A percentile compares a stretch with the other conserved stretches of the same genome.
These are phyloP conservation scores for Embidobia sp. DNA, from an alignment of 2,888 invertebrate species.

Conservation along the genomic window DNA sequence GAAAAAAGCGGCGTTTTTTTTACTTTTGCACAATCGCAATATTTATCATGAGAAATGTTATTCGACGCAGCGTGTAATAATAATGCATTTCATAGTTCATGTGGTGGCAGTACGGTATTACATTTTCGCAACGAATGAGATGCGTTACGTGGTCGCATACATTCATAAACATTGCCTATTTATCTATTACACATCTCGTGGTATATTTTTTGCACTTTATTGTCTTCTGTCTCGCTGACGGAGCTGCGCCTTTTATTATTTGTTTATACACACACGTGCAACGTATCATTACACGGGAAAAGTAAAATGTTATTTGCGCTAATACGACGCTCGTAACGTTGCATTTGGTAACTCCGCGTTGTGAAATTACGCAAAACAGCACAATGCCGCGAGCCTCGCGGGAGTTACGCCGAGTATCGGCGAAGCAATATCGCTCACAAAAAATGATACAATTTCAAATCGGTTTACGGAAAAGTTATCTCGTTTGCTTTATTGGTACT, in stretches of 20 bases:
- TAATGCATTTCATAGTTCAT: conserved; percentile 41
- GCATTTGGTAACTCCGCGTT: conserved; percentile 44
- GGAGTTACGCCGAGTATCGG: conserved; percentile 25
- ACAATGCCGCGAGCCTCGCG: conserved; percentile 18
- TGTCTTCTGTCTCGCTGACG: conserved; percentile 23
- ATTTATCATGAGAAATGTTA: conserved; percentile 33
- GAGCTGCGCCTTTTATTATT: conserved; percentile 53
- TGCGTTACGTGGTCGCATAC: conserved; percentile 35
- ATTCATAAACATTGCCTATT: conserved; percentile 48
- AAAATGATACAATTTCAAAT: too few relatives aligned
- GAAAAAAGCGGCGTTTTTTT: background rate
- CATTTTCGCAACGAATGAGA: conserved; percentile 39
- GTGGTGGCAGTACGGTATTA: conserved; percentile 10
- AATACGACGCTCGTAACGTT: conserved; percentile 50
- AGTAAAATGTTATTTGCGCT: conserved; percentile 54
- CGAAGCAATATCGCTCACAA: conserved; percentile 32
- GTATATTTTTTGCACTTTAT: conserved; percentile 51
- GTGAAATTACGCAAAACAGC: conserved; percentile 30
- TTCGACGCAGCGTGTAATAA: conserved; percentile 3
- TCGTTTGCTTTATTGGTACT: too few relatives aligned
- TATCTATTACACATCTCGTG: conserved; percentile 54
- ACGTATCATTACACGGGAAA: conserved; percentile 48
- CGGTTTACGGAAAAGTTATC: too few relatives aligned
- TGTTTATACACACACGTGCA: conserved; percentile 35
- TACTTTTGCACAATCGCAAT: conserved; percentile 8